Conservation (phyloP, 2,888 invertebrate species). For the Tachina fera region DNA sequence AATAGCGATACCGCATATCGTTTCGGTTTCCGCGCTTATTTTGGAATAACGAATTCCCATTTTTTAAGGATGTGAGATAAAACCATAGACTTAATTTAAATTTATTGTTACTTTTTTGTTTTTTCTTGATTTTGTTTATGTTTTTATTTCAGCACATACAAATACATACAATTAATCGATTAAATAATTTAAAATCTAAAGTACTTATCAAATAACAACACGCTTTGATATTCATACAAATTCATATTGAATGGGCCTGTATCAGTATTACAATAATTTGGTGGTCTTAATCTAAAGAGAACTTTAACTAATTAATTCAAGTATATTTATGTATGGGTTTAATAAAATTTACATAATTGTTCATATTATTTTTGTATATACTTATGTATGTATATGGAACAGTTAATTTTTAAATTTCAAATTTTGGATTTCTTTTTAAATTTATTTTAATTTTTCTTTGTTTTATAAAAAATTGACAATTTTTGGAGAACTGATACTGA, state of each 20-base stretch:
- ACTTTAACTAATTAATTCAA: conserved; percentile 40
- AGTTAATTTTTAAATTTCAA: conserved; percentile 27
- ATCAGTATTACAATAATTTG: conserved; percentile 21
- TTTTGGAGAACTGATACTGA: conserved; percentile 62
- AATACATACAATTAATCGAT: conserved; percentile 63
- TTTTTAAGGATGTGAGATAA: neutral
- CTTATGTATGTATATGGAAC: conserved; percentile 1
- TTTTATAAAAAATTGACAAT: conserved; percentile 65
- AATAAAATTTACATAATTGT: conserved; percentile 19
- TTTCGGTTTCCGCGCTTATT: too few species aligned
- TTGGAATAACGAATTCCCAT: too few species aligned
- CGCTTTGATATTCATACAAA: conserved; percentile 58
- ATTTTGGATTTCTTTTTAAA: neutral
- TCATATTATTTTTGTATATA: neutral
- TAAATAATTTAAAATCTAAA: conserved; percentile 57
- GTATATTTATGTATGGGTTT: conserved; percentile 8
- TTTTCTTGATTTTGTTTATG: conserved; percentile 41
- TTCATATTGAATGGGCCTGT: conserved; percentile 23
- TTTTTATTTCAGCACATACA: conserved; percentile 61
- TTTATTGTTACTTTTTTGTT: conserved; percentile 54
- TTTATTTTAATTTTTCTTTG: conserved; percentile 6
- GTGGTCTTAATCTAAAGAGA: conserved; percentile 15
- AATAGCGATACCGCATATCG: too few species aligned
- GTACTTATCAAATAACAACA: conserved; percentile 60
- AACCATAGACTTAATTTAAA: neutral